A percentile compares a stretch with the other conserved stretches of the same genome.
Evolutionary conservation across 2,113 vertebrate genomes (phyloP).

Genomic region (Oryzias curvinotus): DNA sequence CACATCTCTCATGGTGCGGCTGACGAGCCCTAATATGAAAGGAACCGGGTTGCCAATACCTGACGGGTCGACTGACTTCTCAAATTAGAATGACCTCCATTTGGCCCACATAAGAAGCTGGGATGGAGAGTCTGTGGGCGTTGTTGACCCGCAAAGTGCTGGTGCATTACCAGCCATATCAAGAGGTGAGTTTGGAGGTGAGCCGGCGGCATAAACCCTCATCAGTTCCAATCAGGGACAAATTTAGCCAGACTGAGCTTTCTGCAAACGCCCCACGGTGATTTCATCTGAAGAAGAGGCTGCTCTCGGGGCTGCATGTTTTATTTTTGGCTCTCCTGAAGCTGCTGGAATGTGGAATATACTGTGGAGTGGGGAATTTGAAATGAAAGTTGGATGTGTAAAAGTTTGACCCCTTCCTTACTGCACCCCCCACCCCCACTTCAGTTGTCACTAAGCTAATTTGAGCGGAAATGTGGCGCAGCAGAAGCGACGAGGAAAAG

Average conservation of each 20-base stretch:
- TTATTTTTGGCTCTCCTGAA: conserved; percentile 35
- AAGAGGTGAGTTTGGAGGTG: conserved; percentile 47
- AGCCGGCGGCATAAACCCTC: conserved; percentile 48
- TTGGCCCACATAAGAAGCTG: conserved; percentile 61
- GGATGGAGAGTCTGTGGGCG: conserved; percentile 54
- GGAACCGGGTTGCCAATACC: conserved; percentile 69
- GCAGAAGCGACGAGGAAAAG: conserved; percentile 49
- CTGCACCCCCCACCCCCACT: conserved; percentile 22
- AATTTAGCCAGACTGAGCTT: conserved; percentile 38
- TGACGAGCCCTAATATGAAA: conserved; percentile 69
- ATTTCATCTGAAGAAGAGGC: conserved; percentile 21
- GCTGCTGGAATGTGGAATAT: conserved; percentile 21
- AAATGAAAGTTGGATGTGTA: conserved; percentile 32
- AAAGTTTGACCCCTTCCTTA: conserved; percentile 48
- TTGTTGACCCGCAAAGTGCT: conserved; percentile 52
- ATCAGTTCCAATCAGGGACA: conserved; percentile 52
- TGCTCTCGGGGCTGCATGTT: conserved; percentile 1
- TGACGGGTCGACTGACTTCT: conserved; percentile 70
- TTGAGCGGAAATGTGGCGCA: conserved; percentile 22
- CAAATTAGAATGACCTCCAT: conserved; percentile 70
- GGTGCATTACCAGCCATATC: conserved; percentile 51
- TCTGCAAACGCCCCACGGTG: conserved; percentile 30
- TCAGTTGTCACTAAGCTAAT: conserved; percentile 44
- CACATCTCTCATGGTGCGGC: conserved; percentile 33
- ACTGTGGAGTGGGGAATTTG: conserved; percentile 9